Percentiles rank a stretch among this genome's conserved stretches.
Evolutionary conservation across 2,113 vertebrate genomes (phyloP).

Genomic region (Myiopsitta monachus): DNA sequence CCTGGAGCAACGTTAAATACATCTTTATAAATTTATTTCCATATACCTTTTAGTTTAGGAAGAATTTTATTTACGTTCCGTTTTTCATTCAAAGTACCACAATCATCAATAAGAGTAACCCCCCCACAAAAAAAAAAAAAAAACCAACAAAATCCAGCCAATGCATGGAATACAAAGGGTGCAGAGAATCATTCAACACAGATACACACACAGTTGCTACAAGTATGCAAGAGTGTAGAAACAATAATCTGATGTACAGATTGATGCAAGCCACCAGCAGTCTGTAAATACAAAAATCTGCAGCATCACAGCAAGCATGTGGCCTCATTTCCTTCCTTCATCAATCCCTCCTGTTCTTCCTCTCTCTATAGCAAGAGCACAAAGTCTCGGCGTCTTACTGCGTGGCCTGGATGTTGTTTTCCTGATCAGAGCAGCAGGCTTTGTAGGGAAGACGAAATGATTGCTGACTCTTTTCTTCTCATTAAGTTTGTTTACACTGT

Average conservation of each 20-base stretch:
- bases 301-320: not conserved
- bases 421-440: not conserved
- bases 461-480: conserved; percentile 40
- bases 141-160: not conserved
- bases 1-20: not conserved
- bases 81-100: not conserved
- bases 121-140: not conserved
- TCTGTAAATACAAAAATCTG: not conserved
- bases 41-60: not conserved
- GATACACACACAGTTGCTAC: not conserved
- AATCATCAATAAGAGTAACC: not conserved
- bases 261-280: not conserved
- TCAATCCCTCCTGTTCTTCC: not conserved
- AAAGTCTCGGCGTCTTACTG: not conserved
- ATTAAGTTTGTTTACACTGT: conserved; percentile 30
- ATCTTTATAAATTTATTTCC: not conserved
- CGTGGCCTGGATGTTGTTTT: not conserved
- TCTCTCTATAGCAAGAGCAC: not conserved
- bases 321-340: not conserved
- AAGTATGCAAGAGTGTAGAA: not conserved
- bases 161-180: not conserved
- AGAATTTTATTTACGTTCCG: not conserved
- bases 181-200: not conserved
- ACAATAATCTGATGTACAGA: not conserved
- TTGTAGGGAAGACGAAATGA: conserved; percentile 41